Evolutionary conservation across 1,140 invertebrate species (phyloP), one percentile per base, ranked within the genome.

Genomic region (Ylistrum balloti): DNA sequence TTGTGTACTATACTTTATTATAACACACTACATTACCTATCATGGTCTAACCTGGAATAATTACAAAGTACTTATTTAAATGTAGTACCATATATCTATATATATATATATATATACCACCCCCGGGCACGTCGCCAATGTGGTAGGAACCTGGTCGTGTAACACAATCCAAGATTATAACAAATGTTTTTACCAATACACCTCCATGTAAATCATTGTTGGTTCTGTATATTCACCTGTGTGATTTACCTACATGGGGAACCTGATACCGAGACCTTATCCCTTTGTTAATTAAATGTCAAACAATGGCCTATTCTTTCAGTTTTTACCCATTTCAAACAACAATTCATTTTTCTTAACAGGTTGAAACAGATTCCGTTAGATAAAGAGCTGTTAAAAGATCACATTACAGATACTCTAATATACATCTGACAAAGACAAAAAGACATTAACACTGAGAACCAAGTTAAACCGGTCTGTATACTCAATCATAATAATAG

Each of bases 251-350:
- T 38, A 74, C 1, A 45, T 17, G 17, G 41, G 56, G 56, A 74
- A 74, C 17, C n/a, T 74, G 56, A 74, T 74, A 74, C 5, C 17
- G 56, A 5, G n/a, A 74, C 56, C n/a, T 28, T 74, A 74, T 74
- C 56, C 56, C 56, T 28, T 28, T 74, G 56, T 74, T 28, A 74
- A 74, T 74, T 74, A 74, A 74, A 74, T 74, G 9, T 74, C 56
- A 74, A 74, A 74, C 56, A 74, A 74, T 74, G n/a, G n/a, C 56
- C 56, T 74, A 74, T 74, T 74, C 56, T 74, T 28, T n/a, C 22
- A 28, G 3, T n/a, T 74, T 74, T 74, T 74, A 28, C 56, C 56
- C 56, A 74, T 74, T 7, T 28, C 2, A 74, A 74, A 74, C n/a
- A 74, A 74, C 56, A 74, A 74, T 74, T 28, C 22, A 74, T 74